phyloP scores from a whole-genome alignment of 2,888 invertebrate species.

The Clusia tigrina region DNA sequence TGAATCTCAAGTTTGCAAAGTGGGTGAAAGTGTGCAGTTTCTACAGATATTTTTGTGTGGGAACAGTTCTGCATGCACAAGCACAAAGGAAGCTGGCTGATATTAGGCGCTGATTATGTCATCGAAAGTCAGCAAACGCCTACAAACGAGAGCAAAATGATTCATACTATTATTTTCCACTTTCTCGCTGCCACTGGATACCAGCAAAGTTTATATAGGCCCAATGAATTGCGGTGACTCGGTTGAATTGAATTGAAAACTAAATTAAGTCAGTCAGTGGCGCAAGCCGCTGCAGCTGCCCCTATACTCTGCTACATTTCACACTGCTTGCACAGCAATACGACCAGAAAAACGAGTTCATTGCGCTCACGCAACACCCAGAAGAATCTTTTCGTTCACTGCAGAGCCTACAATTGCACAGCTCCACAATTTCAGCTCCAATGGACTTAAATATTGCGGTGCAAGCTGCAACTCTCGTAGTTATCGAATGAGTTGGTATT shows the following conservation, averaged over 20 bases:
- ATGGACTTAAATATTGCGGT: background rate
- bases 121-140: background rate
- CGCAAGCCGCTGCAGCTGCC: background rate
- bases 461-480: background rate
- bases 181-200: too few species aligned
- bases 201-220: too few species aligned
- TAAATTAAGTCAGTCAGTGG: background rate
- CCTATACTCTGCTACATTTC: too few species aligned
- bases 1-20: too few species aligned
- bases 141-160: background rate
- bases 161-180: too few species aligned
- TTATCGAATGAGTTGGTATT: background rate
- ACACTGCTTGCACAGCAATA: too few species aligned
- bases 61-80: too few species aligned
- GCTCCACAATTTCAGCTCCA: background rate
- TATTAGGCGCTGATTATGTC: background rate
- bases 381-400: background rate
- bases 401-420: background rate
- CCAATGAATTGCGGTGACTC: background rate
- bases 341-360: background rate
- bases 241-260: background rate
- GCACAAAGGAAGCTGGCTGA: background rate
- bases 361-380: background rate
- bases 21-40: too few species aligned
- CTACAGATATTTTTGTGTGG: too few species aligned